Conservation (phyloP, 1,140 invertebrate genomes). For the Drosophila varians region DNA sequence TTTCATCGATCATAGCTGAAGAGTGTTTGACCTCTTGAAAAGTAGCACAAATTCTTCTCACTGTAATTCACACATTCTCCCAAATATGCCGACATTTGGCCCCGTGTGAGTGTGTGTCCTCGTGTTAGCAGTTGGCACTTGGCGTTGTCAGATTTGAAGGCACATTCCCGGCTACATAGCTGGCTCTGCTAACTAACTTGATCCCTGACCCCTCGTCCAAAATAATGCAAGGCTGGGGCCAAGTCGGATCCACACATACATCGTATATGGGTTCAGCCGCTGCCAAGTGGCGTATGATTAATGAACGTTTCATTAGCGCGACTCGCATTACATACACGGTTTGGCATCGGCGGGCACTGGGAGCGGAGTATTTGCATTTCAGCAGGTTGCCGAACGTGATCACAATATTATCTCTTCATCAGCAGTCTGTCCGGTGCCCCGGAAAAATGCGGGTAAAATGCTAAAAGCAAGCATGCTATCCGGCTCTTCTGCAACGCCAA, state of each 20-base stretch:
- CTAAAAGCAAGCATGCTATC: constrained; percentile 12
- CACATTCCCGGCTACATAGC: constrained; percentile 21
- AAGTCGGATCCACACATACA: not conserved
- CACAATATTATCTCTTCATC: constrained; percentile 83
- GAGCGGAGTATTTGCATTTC: constrained; percentile 69
- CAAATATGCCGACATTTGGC: constrained; percentile 4
- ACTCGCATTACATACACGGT: constrained; percentile 54
- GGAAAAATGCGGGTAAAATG: constrained; percentile 17
- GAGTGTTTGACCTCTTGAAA: not conserved
- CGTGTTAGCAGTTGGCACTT: constrained; percentile 66
- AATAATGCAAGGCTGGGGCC: constrained; percentile 17
- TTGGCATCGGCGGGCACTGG: constrained; percentile 15
- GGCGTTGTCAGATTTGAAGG: constrained; percentile 55
- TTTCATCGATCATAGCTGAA: too few species aligned
- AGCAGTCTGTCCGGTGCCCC: constrained; percentile 30
- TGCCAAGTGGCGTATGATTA: constrained; percentile 68
- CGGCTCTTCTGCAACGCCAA: not conserved
- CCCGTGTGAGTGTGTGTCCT: constrained; percentile 17
- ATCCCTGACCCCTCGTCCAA: constrained; percentile 29
- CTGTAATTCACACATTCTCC: not conserved
- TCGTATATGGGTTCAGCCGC: constrained; percentile 7
- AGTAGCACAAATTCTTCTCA: not conserved
- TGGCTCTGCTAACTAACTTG: constrained; percentile 39
- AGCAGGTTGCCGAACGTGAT: constrained; percentile 80
- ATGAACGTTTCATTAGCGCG: constrained; percentile 78